Evolutionary conservation across 2,888 invertebrate genomes (phyloP).

Genomic region (Arctia plantaginis): DNA sequence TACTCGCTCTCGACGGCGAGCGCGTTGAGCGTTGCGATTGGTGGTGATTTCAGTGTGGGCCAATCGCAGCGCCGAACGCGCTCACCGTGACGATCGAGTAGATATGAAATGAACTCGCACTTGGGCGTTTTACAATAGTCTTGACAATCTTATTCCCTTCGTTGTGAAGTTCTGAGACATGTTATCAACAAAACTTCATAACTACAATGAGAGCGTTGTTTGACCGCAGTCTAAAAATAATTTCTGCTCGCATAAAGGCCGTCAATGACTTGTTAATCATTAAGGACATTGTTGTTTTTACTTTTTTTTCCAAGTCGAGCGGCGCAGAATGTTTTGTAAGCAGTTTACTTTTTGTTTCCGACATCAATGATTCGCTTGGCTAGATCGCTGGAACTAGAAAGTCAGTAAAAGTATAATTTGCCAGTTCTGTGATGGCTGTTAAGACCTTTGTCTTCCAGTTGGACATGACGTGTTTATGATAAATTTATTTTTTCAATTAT

Average conservation of each 20-base stretch:
- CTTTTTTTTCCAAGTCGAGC: neutral
- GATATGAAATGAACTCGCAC: too few relatives aligned
- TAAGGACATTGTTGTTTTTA: neutral
- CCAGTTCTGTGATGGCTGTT: neutral
- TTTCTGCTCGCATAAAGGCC: neutral
- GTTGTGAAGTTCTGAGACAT: too few relatives aligned
- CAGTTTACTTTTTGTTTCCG: slow-evolving; percentile 1
- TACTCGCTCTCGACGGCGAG: too few relatives aligned
- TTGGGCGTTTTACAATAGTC: too few relatives aligned
- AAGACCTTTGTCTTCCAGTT: neutral
- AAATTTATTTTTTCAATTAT: too few relatives aligned
- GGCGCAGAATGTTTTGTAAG: neutral
- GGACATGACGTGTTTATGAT: neutral
- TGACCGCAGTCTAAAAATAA: neutral
- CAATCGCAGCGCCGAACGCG: too few relatives aligned
- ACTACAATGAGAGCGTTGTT: neutral
- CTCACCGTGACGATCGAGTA: too few relatives aligned
- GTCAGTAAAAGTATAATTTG: neutral
- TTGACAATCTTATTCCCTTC: too few relatives aligned
- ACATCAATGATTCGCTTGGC: slow-evolving; percentile 2
- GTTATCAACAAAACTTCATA: too few relatives aligned
- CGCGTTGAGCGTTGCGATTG: too few relatives aligned
- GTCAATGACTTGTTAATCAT: neutral
- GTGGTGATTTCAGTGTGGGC: too few relatives aligned
- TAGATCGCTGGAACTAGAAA: neutral